Base-by-base conservation (phyloP, 1,140 invertebrate genomes). In the Spodoptera frugiperda region DNA sequence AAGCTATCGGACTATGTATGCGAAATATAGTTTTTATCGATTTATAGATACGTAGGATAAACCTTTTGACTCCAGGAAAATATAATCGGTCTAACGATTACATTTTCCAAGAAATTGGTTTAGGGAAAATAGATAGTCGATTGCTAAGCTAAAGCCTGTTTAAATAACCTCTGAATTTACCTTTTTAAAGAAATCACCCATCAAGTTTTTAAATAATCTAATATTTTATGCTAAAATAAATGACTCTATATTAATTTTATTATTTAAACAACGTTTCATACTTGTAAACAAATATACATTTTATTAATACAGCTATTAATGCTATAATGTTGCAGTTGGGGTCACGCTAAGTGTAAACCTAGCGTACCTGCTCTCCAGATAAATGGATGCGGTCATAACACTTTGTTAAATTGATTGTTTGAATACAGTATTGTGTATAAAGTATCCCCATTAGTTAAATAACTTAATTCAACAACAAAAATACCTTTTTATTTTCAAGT, bases 351-450 rank as follows among this genome's bases (percentile, higher is more conserved):
- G 54, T 25, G 54, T 57, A 30, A 57, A 57, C 25, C 9, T 21
- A 55, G 25, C 9, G 6, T 39, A 39, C 33, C 6, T 46, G 12
- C 63, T 67, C 12, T 67, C 44, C 8, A 21, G 19, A 61, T 67
- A 67, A 67, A 67, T 67, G 63, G 63, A 49, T 25, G 44, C 19
- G 63, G 63, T 67, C 11, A 67, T 67, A 67, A 25, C 63, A 67
- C 59, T 65, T 30, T 67, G 21, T 49, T 49, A 49, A 49, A 25
- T 67, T 49, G 14, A 49, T 54, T 53, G 33, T 39, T 39, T 9
- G 8, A 39, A 39, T 39, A 39, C 25, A 51, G n/a, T 9, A 53
- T 17, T 53, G 51, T 53, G 17, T 3, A 4, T 25, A 53, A 53
- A 53, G 51, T 8, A 1, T 39, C 33, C 33, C 33, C 33, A 39